phyloP scores from a whole-genome alignment of 2,888 invertebrate species.

The Parnassius orleans region DNA sequence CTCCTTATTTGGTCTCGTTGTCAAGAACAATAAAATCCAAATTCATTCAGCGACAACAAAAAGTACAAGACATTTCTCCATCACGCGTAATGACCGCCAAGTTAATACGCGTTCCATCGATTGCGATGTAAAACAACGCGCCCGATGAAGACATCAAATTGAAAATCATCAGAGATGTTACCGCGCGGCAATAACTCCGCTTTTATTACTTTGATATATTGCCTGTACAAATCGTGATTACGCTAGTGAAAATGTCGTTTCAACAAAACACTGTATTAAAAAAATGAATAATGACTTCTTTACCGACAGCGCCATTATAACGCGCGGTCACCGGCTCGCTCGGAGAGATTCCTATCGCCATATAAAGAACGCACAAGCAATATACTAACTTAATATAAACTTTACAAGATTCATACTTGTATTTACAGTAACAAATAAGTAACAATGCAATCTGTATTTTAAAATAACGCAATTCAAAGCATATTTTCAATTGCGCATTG shows the following conservation, averaged over 20 bases:
- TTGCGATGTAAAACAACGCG: conserved; percentile 38
- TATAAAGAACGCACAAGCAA: conserved; percentile 30
- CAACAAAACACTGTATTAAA: conserved; percentile 79
- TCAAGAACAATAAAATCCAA: conserved; percentile 7
- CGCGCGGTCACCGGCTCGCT: conserved; percentile 63
- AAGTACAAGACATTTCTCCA: conserved; percentile 22
- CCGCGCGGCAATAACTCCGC: conserved; percentile 58
- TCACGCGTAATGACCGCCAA: conserved; percentile 22
- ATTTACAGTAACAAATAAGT: conserved; percentile 17
- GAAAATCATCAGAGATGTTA: conserved; percentile 67
- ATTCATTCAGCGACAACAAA: conserved; percentile 14
- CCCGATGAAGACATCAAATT: conserved; percentile 72
- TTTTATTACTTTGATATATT: conserved; percentile 75
- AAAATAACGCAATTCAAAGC: conserved; percentile 39
- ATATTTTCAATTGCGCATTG: conserved; percentile 40
- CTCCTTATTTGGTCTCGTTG: not conserved
- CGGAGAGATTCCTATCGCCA: conserved; percentile 69
- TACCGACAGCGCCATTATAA: conserved; percentile 73
- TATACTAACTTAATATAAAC: conserved; percentile 40
- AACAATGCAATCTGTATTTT: conserved; percentile 49
- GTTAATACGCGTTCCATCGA: conserved; percentile 28
- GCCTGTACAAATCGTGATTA: conserved; percentile 75
- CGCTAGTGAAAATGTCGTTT: conserved; percentile 79
- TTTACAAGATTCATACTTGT: conserved; percentile 35
- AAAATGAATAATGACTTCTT: conserved; percentile 80